Base-by-base conservation (phyloP, 1,140 invertebrate species). In the Trichonephila clavipes region DNA sequence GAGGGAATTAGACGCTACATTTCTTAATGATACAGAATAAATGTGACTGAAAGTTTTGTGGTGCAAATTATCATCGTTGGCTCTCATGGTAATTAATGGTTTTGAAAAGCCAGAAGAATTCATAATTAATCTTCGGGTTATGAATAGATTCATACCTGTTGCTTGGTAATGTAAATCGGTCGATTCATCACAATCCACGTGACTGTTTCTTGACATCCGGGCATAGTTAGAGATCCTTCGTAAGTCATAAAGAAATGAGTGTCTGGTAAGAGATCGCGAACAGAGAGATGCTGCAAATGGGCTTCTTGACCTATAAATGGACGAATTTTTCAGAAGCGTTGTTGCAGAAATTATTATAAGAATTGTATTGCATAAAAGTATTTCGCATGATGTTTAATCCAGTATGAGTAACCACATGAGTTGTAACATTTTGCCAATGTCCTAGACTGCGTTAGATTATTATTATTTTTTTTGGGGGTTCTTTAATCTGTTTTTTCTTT, bases 121-220 rank as follows among this genome's bases (percentile, higher is more conserved):
- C 64, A 61, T 62, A 58, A 58, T 88, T 40, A 88, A 64, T 85
- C 58, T 58, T n/a, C 58, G 51, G n/a, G 83, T 58, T 51, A 77
- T 34, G 28, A 44, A 83, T 51, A 58, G 51, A 88, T 83, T 24
- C 96, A 96, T 96, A 98, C 98, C 97, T 98, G 98, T 97, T 98
- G 98, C 96, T 98, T 98, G 83, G 98, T 98, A 95, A 99, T 98
- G 96, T 99, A 99, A 96, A 99, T 98, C 72, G 99, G 98, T 96
- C 98, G 99, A 96, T 99, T 99, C 95, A 99, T 97, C 94, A 99
- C 98, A 95, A 99, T 97, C 99, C 99, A 99, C 94, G 98, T 99
- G 40, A 96, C 95, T 14, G 96, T 96, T 95, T 96, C 96, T 93
- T 96, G 95, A 94, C 96, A 96, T 18, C 96, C 96, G 0, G 99